A percentile compares a stretch with the other conserved stretches of the same genome.
Evolutionary conservation across 2,113 vertebrate genomes (phyloP).

Genomic region (Tursiops truncatus): DNA sequence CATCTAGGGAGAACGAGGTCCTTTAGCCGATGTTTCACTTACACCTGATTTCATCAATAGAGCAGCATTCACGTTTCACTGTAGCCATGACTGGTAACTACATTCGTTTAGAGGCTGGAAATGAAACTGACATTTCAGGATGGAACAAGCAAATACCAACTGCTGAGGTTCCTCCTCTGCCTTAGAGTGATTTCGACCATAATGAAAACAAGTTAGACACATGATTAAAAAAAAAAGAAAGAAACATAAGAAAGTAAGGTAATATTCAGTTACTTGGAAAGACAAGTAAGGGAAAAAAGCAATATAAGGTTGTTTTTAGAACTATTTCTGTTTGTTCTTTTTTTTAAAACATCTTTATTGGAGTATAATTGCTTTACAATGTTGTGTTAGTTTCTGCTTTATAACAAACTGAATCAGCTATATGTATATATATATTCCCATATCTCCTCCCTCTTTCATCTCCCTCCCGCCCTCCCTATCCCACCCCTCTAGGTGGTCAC

Average conservation of each 20-base stretch:
- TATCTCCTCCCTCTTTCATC: too few species aligned
- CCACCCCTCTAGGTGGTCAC: too few species aligned
- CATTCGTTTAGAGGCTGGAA: not conserved
- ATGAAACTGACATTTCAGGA: not conserved
- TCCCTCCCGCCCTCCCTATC: too few species aligned
- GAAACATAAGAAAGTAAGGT: not conserved
- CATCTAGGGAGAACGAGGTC: not conserved
- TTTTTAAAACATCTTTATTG: too few species aligned
- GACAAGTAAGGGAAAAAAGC: not conserved
- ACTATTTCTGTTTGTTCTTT: not conserved
- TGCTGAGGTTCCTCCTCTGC: not conserved
- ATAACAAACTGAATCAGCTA: too few species aligned
- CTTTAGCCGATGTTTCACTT: not conserved
- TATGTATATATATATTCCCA: too few species aligned
- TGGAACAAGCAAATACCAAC: rapidly evolving
- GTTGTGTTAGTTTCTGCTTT: too few species aligned
- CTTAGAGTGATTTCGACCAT: not conserved
- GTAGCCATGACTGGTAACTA: too few species aligned
- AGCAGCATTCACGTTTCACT: rapidly evolving
- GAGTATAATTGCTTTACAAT: too few species aligned
- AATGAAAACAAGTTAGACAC: not conserved
- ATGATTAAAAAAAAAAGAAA: not conserved
- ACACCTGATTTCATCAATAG: not conserved
- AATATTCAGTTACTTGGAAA: not conserved
- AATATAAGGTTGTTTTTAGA: not conserved